phyloP scores from a whole-genome alignment of 2,888 invertebrate species.

The Drosophila picticornis region DNA sequence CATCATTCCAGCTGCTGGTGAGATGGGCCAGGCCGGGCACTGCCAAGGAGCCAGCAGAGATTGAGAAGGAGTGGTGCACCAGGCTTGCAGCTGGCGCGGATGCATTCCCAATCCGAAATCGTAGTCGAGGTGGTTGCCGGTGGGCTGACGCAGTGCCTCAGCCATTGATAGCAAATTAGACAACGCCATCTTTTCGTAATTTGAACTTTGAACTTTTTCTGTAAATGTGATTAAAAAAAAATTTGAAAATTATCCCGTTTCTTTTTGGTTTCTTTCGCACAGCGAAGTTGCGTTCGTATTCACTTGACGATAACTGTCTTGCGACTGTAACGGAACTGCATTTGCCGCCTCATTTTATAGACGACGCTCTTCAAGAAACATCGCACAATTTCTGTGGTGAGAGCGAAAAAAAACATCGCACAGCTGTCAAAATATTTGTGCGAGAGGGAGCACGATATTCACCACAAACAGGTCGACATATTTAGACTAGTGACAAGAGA shows the following conservation, averaged over 20 bases:
- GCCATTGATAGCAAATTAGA: constrained; percentile 61
- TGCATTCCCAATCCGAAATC: constrained; percentile 80
- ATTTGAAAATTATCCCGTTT: constrained; percentile 8
- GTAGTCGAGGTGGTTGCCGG: constrained; percentile 46
- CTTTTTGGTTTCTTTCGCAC: constrained; percentile 31
- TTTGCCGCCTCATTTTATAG: constrained; percentile 49
- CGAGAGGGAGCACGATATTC: neutral
- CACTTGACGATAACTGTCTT: constrained; percentile 13
- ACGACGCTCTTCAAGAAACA: constrained; percentile 34
- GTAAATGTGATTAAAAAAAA: constrained; percentile 1
- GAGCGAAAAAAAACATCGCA: constrained; percentile 32
- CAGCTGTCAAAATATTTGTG: neutral
- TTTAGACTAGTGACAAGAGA: constrained; percentile 4
- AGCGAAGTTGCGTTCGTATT: constrained; percentile 21
- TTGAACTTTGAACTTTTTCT: constrained; percentile 5
- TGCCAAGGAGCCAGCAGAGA: constrained; percentile 56
- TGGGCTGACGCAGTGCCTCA: constrained; percentile 55
- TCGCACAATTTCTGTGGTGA: constrained; percentile 20
- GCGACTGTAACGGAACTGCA: constrained; percentile 24
- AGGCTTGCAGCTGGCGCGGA: constrained; percentile 55
- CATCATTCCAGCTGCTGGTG: constrained; percentile 44
- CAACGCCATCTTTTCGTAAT: constrained; percentile 55
- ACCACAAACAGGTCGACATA: neutral
- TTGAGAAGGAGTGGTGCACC: constrained; percentile 7
- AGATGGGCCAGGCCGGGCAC: constrained; percentile 48